Evolutionary conservation across 2,113 vertebrate species (phyloP), one percentile per base, ranked within the genome.

Genomic region (Athene noctua): DNA sequence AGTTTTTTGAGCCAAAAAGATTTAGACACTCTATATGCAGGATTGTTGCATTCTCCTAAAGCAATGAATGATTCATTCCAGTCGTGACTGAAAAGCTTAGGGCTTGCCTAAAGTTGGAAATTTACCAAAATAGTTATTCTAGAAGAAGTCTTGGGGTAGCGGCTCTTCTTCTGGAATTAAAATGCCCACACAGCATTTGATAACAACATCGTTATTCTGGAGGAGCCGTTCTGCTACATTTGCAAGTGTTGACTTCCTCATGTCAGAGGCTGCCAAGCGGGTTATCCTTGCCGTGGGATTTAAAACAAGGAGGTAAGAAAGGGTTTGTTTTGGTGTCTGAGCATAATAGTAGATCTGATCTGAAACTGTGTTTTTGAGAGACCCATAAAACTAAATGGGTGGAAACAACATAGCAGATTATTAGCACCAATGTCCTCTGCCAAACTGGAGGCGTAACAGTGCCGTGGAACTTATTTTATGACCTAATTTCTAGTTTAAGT

Each of bases 61-160:
- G 97, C 87, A 94, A 90, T 59, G 90, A 96, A 86, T 97, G 97
- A 97, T 96, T 97, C 95, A 97, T 97, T 96, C 93, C 84, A 95
- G 95, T 97, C 94, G 97, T 97, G 97, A 97, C 96, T 97, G 94
- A 96, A 92, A 95, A 96, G 93, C 94, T 92, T 86, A 80, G 74
- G 96, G 80, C 81, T 97, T 96, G 96, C 93, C 95, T 95, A 90
- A 91, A 95, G 84, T 97, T 97, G 97, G 95, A 96, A 97, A 97
- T 97, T 97, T 96, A 97, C 94, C 91, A 97, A 92, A 96, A 94
- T 83, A 94, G 89, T 95, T 97, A 91, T 97, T 97, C 95, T 95
- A 78, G 86, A 97, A 97, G 86, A 86, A 93, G 67, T 86, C 85
- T 96, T 93, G 51, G 95, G 92, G 81, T 97, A 95, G 51, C 1